Evolutionary conservation across 2,797 vertebrate genomes (phyloP).

Genomic region (Hozukius guyotensis): DNA sequence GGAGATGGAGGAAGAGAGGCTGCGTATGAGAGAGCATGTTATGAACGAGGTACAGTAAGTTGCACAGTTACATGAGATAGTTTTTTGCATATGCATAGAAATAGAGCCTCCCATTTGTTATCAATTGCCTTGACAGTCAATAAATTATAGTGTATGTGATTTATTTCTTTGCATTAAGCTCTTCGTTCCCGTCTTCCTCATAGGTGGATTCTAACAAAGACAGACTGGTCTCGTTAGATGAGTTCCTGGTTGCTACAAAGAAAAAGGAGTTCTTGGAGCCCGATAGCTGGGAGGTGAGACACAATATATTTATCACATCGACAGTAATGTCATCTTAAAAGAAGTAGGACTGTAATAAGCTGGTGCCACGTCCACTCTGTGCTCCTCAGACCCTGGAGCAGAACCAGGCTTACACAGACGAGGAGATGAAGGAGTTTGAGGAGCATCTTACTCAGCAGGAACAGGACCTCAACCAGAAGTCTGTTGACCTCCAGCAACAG

Average conservation of each 20-base stretch:
- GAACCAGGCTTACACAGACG: conserved; percentile 93
- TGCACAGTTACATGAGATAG: not conserved
- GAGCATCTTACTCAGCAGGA: conserved; percentile 91
- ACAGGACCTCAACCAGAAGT: conserved; percentile 88
- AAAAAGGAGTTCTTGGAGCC: conserved; percentile 97
- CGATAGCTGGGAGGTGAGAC: conserved; percentile 95
- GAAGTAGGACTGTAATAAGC: not conserved
- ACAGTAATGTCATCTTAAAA: not conserved
- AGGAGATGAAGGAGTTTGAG: conserved; percentile 95
- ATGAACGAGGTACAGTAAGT: conserved; percentile 91
- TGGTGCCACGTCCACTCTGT: not conserved
- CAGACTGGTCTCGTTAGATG: conserved; percentile 91
- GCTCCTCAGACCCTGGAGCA: conserved; percentile 91
- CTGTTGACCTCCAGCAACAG: conserved; percentile 91
- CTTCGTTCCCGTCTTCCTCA: not conserved
- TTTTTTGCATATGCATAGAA: not conserved
- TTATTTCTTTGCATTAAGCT: not conserved
- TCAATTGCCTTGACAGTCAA: not conserved
- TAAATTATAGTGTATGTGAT: not conserved
- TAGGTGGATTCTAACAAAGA: conserved; percentile 95
- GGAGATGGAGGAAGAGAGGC: conserved; percentile 98
- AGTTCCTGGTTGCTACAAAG: conserved; percentile 92
- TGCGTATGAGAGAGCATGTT: conserved; percentile 98
- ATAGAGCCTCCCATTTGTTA: not conserved
- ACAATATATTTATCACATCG: not conserved